Conservation (phyloP, 2,888 invertebrate genomes). For the Lymantria dispar region DNA sequence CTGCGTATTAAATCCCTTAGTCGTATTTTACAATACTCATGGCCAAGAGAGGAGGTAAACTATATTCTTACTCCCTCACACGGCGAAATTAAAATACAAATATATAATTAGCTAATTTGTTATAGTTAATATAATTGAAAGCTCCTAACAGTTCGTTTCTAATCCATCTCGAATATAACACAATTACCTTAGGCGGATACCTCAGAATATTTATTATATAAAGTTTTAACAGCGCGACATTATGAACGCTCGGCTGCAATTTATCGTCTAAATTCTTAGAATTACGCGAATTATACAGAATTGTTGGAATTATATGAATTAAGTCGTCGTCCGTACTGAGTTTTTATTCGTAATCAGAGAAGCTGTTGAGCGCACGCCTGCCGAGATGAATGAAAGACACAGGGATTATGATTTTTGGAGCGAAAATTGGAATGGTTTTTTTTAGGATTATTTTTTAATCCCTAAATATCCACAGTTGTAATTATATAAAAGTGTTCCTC, state of each 20-base stretch:
- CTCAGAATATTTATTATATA: slow-evolving; percentile 23
- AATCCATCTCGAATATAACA: background rate
- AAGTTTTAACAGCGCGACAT: slow-evolving; percentile 27
- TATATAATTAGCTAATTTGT: background rate
- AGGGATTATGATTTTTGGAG: background rate
- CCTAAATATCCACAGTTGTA: too few species aligned
- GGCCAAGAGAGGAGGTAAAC: too few species aligned
- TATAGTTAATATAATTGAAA: background rate
- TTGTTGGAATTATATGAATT: slow-evolving; percentile 23
- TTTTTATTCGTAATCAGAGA: slow-evolving; percentile 17
- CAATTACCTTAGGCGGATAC: slow-evolving; percentile 10
- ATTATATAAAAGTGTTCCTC: too few species aligned
- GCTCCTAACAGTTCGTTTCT: background rate
- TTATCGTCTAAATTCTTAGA: slow-evolving; percentile 28
- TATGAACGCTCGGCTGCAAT: slow-evolving; percentile 24
- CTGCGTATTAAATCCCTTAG: too few species aligned
- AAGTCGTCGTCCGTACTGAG: slow-evolving; percentile 24
- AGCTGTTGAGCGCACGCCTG: slow-evolving; percentile 13
- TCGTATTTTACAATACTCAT: too few species aligned
- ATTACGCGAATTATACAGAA: slow-evolving; percentile 17
- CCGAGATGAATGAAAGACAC: background rate
- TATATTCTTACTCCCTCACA: too few species aligned
- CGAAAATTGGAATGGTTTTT: background rate
- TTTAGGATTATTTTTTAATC: too few species aligned
- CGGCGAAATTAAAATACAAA: too few species aligned